phyloP scores from a whole-genome alignment of 2,797 vertebrate genomes.

The Dicrostonyx torquatus region DNA sequence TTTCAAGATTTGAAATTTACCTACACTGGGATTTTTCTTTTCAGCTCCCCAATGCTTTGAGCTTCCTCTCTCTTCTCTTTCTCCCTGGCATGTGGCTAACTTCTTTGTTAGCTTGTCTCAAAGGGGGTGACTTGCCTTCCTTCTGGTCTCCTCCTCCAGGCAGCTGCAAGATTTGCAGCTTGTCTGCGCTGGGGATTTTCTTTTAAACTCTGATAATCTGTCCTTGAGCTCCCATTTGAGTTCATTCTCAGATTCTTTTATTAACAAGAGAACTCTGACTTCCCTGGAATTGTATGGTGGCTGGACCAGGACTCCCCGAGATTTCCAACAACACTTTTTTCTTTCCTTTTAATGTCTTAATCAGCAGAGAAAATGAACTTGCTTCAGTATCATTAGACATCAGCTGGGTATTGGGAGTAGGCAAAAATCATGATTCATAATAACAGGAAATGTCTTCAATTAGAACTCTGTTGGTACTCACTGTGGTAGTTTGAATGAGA shows the following conservation, averaged over 20 bases:
- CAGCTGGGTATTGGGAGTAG: conserved; percentile 14
- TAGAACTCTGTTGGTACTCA: neutral
- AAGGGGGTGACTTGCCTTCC: neutral
- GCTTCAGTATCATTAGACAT: neutral
- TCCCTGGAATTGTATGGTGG: neutral
- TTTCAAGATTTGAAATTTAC: neutral
- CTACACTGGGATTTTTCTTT: neutral
- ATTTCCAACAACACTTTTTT: neutral
- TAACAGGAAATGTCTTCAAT: neutral
- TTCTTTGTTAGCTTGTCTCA: neutral
- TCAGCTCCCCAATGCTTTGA: neutral
- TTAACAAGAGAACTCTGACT: neutral
- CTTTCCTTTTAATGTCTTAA: neutral
- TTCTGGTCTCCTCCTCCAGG: neutral
- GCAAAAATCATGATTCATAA: conserved; percentile 47
- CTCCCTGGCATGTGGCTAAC: neutral
- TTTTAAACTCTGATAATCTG: neutral
- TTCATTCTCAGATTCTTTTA: neutral
- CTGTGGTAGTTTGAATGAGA: neutral
- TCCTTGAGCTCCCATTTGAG: neutral
- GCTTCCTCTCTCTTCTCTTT: neutral
- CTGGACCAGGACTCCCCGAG: neutral
- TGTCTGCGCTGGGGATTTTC: neutral
- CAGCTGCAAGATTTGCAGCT: neutral
- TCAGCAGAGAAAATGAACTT: neutral